Base-by-base conservation (phyloP, 1,140 invertebrate species). In the Spodoptera frugiperda region DNA sequence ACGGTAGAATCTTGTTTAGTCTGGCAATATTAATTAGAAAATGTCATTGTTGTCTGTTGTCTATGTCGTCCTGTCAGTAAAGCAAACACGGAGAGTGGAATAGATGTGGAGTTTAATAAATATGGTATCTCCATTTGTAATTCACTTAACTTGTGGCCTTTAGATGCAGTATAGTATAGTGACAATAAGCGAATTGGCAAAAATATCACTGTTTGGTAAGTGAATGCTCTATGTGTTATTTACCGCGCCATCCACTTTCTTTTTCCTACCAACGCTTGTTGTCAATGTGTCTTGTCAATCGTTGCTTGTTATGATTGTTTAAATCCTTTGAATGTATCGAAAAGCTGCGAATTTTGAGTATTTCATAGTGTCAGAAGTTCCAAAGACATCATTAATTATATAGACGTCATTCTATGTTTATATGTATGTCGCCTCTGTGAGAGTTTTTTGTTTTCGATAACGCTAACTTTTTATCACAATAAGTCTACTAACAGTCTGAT, bases 221-320 rank as follows among this genome's bases (percentile, higher is more conserved):
- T 5, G 21, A 30, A 19, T 19, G 21, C 46, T 10, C 21, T 21
- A 1, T 19, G 33, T 51, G 12, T 59, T 48, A 53, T 82, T 84
- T 87, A 81, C 82, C 83, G 83, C 85, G 85, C 81, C 84, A 81
- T 87, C 79, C 78, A 81, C 79, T 82, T 85, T 83, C 77, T 57
- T 79, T 77, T 63, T 77, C 46, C 19, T 15, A 11, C 33, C 55
- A 53, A 63, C 72, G 72, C 59, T 75, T 75, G 59, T 75, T 65
- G 70, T 78, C 67, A 39, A 39, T 39, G 33, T 39, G 33, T 39
- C 33, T 39, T 39, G 33, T 39, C 33, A 39, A 39, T 39, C 33
- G 68, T 77, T 75, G 55, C 55, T 76, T 57, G 9, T 82, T 74
- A 15, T 73, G 25, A 65, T 71, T 75, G 30, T 71, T 15, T 53